A percentile compares a stretch with the other conserved stretches of the same genome.
phyloP scores from a whole-genome alignment of 1,140 invertebrate genomes.

The Aphidius gifuensis region DNA sequence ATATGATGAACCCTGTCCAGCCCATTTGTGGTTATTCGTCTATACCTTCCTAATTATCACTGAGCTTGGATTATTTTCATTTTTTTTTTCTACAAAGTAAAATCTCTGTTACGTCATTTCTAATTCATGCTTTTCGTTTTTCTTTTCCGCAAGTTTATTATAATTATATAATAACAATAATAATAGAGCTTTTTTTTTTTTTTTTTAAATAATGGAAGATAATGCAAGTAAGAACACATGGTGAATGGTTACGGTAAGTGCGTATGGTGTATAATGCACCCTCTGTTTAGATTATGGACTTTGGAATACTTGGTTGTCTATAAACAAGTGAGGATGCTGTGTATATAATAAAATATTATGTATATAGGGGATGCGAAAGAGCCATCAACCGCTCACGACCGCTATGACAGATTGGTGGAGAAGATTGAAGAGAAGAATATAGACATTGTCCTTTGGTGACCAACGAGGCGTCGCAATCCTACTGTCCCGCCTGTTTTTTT shows the following conservation, averaged over 20 bases:
- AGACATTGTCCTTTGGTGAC: conserved; percentile 40
- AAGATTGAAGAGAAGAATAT: conserved; percentile 23
- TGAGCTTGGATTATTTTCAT: conserved; percentile 19
- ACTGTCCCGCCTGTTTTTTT: conserved; percentile 26
- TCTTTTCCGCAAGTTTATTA: too few relatives aligned
- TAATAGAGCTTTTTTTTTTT: too few relatives aligned
- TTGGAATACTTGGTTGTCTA: conserved; percentile 33
- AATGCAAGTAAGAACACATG: conserved; percentile 38
- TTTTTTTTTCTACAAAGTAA: too few relatives aligned
- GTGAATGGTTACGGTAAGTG: conserved; percentile 44
- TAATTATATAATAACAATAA: too few relatives aligned
- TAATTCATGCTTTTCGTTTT: too few relatives aligned
- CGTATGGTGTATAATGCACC: conserved; percentile 29
- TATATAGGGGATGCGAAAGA: conserved; percentile 30
- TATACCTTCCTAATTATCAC: conserved; percentile 32
- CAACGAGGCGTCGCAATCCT: conserved; percentile 47
- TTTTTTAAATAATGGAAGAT: not conserved
- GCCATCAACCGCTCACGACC: conserved; percentile 34
- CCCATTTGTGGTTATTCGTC: conserved; percentile 23
- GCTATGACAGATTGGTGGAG: conserved; percentile 43
- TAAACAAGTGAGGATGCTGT: conserved; percentile 31
- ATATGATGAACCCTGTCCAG: conserved; percentile 31
- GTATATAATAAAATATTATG: not conserved
- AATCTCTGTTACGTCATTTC: too few relatives aligned
- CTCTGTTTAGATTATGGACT: conserved; percentile 46